A percentile compares a stretch with the other conserved stretches of the same genome.
These are phyloP conservation scores for Anabas testudineus DNA, from an alignment of 2,797 vertebrate species.

Conservation along the genomic window DNA sequence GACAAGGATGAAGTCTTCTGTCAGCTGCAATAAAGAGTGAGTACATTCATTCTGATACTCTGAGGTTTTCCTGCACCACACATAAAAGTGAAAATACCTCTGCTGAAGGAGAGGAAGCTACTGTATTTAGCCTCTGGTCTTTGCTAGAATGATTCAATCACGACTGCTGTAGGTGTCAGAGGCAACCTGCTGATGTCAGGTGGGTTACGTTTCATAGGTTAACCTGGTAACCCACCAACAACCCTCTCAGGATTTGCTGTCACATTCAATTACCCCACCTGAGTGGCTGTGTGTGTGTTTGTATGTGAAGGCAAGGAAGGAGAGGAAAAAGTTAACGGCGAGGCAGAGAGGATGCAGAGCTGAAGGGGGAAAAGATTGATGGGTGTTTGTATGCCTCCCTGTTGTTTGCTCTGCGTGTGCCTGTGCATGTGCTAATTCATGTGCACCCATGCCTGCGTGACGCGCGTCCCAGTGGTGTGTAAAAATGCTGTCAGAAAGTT, in stretches of 20 bases:
- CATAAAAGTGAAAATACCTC: constrained; percentile 17
- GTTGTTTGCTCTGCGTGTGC: constrained; percentile 11
- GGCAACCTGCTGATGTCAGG: constrained; percentile 68
- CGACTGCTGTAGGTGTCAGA: constrained; percentile 62
- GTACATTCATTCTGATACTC: constrained; percentile 8
- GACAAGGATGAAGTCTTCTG: not conserved
- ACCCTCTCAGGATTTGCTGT: constrained; percentile 72
- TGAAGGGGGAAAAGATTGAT: constrained; percentile 35
- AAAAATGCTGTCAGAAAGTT: constrained; percentile 54
- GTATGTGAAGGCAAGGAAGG: constrained; percentile 41
- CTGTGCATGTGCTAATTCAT: constrained; percentile 15
- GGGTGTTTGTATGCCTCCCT: constrained; percentile 12
- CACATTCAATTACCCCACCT: constrained; percentile 72
- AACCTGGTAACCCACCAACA: constrained; percentile 75
- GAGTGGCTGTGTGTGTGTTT: constrained; percentile 57
- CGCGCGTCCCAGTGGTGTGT: constrained; percentile 28
- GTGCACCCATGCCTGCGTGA: constrained; percentile 22
- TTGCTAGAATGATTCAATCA: constrained; percentile 57
- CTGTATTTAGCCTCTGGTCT: constrained; percentile 52
- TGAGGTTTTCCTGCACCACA: not conserved
- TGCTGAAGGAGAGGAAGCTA: constrained; percentile 15
- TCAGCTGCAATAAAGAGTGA: constrained; percentile 6
- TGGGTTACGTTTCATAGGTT: constrained; percentile 76
- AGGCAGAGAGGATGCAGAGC: not conserved
- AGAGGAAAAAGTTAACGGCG: not conserved